Evolutionary conservation across 2,888 invertebrate genomes (phyloP).

Genomic region (Argynnis bischoffii): DNA sequence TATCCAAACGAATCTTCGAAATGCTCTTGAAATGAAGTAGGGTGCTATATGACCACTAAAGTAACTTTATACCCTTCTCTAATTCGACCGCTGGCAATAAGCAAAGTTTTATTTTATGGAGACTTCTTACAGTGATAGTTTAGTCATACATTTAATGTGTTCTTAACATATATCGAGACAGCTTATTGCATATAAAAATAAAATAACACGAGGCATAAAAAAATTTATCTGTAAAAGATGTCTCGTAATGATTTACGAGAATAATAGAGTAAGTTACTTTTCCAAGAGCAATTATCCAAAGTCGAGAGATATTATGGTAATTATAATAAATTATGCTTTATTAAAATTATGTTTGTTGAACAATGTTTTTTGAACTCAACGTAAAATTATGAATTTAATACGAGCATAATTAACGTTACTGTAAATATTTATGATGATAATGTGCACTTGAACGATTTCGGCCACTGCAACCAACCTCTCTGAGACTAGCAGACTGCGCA

Average conservation of each 20-base stretch:
- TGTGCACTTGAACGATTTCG: too few species aligned
- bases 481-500: too few species aligned
- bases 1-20: constrained; percentile 36
- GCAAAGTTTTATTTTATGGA: constrained; percentile 47
- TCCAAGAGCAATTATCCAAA: background rate
- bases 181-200: constrained; percentile 33
- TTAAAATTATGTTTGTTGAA: too few species aligned
- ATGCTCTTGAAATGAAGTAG: constrained; percentile 39
- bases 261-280: background rate
- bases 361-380: too few species aligned
- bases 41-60: constrained; percentile 41
- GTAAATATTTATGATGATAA: too few species aligned
- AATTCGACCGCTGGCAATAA: constrained; percentile 45
- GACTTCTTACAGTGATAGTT: constrained; percentile 38
- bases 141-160: constrained; percentile 42
- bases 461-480: too few species aligned
- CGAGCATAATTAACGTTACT: too few species aligned
- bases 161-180: constrained; percentile 38
- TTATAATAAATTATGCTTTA: too few species aligned
- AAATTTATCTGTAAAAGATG: background rate
- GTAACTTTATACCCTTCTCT: constrained; percentile 46
- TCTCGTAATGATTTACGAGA: background rate
- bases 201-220: constrained; percentile 1
- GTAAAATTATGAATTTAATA: too few species aligned
- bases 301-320: too few species aligned